These are phyloP conservation scores for Suillia variegata DNA, from an alignment of 2,888 invertebrate genomes.

Conservation along the genomic window DNA sequence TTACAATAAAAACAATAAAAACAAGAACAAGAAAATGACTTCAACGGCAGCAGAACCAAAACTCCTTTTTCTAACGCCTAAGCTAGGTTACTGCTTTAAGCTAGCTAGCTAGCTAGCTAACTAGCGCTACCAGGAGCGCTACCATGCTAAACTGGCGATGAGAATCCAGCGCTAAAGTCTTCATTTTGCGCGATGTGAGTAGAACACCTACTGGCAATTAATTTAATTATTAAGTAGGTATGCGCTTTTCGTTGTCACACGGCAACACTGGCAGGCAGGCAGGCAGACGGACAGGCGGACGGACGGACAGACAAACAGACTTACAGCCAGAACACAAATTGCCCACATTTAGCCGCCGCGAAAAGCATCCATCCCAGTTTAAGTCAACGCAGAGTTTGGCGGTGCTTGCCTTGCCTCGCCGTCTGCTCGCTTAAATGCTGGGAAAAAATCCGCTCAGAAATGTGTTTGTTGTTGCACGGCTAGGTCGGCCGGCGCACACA, in stretches of 20 bases:
- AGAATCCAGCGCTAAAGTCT: background rate
- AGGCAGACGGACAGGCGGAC: too few relatives aligned
- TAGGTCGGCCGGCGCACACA: background rate
- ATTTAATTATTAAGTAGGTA: slow-evolving; percentile 17
- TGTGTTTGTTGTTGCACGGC: background rate
- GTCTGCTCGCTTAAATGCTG: background rate
- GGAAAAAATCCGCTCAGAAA: background rate
- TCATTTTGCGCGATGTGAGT: background rate
- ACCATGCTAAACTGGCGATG: background rate
- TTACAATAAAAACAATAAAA: background rate
- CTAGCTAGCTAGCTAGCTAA: background rate
- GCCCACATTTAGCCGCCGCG: background rate
- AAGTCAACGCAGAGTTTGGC: background rate
- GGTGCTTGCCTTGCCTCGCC: background rate
- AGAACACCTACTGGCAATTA: slow-evolving; percentile 20
- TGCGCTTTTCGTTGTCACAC: slow-evolving; percentile 4
- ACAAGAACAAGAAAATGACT: background rate
- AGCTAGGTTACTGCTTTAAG: background rate
- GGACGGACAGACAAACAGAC: too few relatives aligned
- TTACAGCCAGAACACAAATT: background rate
- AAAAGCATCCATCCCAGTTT: background rate
- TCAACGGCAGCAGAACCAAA: too few relatives aligned
- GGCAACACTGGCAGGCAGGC: background rate
- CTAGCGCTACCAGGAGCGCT: background rate
- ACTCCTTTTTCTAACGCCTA: slow-evolving; percentile 5